Percentiles rank a stretch among this genome's conserved stretches.
phyloP scores from a whole-genome alignment of 2,888 invertebrate species.

The Spicauda simplicius region DNA sequence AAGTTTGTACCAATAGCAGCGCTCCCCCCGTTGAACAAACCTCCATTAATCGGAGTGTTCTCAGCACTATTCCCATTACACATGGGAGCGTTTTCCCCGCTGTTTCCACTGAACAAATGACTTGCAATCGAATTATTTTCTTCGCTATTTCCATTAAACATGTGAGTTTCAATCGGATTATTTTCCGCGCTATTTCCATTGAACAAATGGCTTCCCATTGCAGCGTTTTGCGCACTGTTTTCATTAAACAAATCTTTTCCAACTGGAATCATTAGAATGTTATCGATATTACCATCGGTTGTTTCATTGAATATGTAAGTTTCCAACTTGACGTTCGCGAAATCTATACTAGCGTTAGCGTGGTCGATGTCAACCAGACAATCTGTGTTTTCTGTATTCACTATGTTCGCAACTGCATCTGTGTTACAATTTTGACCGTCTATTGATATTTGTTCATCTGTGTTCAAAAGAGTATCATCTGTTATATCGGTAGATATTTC shows the following conservation, averaged over 20 bases:
- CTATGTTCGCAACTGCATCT: conserved; percentile 13
- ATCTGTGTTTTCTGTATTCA: conserved; percentile 11
- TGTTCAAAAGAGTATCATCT: conserved; percentile 18
- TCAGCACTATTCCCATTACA: neutral
- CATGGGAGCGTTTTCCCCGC: neutral
- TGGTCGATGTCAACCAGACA: conserved; percentile 27
- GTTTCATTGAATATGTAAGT: conserved; percentile 28
- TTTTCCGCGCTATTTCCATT: conserved; percentile 2
- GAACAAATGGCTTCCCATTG: conserved; percentile 21
- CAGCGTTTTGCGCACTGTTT: conserved; percentile 3
- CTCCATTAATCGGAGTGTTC: neutral
- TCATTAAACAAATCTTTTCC: conserved; percentile 29
- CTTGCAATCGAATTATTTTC: neutral
- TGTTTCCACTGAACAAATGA: neutral
- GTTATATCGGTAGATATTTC: conserved; percentile 39
- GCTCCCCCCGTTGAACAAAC: neutral
- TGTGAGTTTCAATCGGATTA: neutral
- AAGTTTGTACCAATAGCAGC: neutral
- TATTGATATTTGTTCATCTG: conserved; percentile 16
- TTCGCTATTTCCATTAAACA: conserved; percentile 3
- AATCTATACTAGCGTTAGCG: conserved; percentile 33
- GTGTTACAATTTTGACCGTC: conserved; percentile 16
- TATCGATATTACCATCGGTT: conserved; percentile 4
- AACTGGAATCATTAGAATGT: conserved; percentile 19
- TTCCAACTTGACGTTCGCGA: conserved; percentile 28